Evolutionary conservation across 2,888 invertebrate species (phyloP).

Genomic region (Steromphala cineraria): DNA sequence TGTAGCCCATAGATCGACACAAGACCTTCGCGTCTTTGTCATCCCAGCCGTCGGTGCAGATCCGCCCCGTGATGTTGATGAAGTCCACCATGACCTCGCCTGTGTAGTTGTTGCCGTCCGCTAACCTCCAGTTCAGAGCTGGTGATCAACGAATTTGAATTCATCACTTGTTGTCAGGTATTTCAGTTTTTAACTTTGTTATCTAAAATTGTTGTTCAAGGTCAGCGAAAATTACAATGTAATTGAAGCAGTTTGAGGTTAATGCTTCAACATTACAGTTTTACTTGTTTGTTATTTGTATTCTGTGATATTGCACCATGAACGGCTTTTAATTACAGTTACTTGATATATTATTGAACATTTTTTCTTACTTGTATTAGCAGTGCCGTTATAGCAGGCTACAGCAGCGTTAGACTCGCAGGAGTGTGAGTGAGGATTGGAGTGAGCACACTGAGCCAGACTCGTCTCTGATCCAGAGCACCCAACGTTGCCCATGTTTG

Average conservation of each 20-base stretch:
- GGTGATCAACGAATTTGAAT: background rate
- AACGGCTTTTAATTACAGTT: no score
- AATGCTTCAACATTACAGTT: no score
- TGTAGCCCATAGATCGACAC: slow-evolving; percentile 59
- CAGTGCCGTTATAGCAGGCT: slow-evolving; percentile 39
- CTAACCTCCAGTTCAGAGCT: slow-evolving; percentile 48
- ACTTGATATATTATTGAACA: background rate
- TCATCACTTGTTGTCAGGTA: no score
- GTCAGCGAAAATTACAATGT: no score
- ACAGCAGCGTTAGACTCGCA: slow-evolving; percentile 49
- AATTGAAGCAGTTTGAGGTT: no score
- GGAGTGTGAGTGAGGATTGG: slow-evolving; percentile 37
- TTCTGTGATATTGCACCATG: no score
- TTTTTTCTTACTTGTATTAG: slow-evolving; percentile 40
- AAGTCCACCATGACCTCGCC: slow-evolving; percentile 57
- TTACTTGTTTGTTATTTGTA: no score
- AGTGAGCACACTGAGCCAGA: slow-evolving; percentile 46
- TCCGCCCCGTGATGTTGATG: slow-evolving; percentile 57
- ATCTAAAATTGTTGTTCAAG: no score
- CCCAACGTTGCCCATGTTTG: slow-evolving; percentile 43
- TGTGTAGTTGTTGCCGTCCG: slow-evolving; percentile 53
- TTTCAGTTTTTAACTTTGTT: no score
- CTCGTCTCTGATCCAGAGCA: slow-evolving; percentile 56
- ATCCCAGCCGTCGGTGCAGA: slow-evolving; percentile 62
- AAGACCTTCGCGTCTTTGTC: slow-evolving; percentile 60